Percentiles rank a stretch among this genome's conserved stretches.
phyloP scores from a whole-genome alignment of 2,113 vertebrate genomes.

The Rhagologus leucostigma region DNA sequence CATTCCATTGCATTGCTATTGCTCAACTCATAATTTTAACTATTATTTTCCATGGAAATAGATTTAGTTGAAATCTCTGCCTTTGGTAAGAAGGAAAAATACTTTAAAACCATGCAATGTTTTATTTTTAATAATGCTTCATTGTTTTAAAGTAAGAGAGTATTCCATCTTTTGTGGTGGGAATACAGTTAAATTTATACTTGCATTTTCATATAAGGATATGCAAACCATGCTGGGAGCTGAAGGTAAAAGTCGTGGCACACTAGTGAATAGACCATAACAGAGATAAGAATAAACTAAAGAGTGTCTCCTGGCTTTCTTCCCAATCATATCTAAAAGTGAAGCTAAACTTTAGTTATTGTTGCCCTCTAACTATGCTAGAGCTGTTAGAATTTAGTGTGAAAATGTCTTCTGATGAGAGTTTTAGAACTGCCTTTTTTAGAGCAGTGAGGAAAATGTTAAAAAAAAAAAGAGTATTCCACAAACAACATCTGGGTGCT shows the following conservation, averaged over 20 bases:
- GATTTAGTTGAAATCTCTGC: neutral
- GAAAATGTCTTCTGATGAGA: neutral
- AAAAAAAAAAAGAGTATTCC: neutral
- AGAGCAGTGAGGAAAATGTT: neutral
- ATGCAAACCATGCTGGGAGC: neutral
- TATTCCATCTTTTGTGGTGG: neutral
- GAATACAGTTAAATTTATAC: neutral
- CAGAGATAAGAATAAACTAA: neutral
- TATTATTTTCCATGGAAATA: neutral
- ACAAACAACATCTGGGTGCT: neutral
- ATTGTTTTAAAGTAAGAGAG: neutral
- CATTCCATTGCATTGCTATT: neutral
- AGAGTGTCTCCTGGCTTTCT: neutral
- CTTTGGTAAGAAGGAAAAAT: neutral
- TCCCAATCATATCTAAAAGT: neutral
- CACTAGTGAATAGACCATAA: neutral
- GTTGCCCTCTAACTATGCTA: neutral
- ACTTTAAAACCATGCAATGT: fast-evolving
- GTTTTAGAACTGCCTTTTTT: neutral
- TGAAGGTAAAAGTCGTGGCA: neutral
- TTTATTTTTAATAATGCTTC: neutral
- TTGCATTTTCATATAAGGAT: neutral
- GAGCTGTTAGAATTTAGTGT: neutral
- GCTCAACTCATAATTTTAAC: neutral
- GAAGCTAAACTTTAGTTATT: neutral